Percentiles rank a stretch among this genome's conserved stretches.
Conservation (phyloP, 2,113 vertebrate species). For the Xenopus laevis region DNA sequence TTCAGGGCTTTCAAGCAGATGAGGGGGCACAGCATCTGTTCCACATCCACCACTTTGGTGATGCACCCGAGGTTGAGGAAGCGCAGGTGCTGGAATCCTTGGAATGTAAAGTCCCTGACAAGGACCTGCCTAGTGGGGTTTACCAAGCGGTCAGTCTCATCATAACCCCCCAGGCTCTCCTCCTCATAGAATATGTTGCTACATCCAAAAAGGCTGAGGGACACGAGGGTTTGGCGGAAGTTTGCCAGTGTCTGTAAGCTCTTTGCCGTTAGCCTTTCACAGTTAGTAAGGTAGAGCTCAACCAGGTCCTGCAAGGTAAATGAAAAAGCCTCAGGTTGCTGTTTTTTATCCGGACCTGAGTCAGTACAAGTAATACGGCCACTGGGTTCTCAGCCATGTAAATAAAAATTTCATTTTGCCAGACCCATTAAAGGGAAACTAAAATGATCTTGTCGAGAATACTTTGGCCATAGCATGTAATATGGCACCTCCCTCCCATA, state of each 20-base stretch:
- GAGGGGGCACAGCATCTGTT: constrained; percentile 79
- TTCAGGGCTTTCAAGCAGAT: constrained; percentile 80
- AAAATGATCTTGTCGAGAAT: too few relatives aligned
- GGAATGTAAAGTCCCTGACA: constrained; percentile 88
- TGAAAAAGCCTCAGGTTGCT: not conserved
- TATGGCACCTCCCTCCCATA: too few relatives aligned
- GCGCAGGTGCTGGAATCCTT: constrained; percentile 86
- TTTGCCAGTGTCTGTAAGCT: constrained; percentile 82
- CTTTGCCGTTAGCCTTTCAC: constrained; percentile 85
- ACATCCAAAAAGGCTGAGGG: constrained; percentile 90
- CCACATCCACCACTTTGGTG: constrained; percentile 78
- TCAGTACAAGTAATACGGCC: too few relatives aligned
- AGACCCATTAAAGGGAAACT: too few relatives aligned
- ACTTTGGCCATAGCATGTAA: too few relatives aligned
- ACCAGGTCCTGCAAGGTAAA: constrained; percentile 78
- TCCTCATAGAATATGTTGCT: constrained; percentile 85
- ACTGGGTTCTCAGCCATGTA: too few relatives aligned
- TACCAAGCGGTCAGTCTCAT: constrained; percentile 76
- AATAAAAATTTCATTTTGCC: too few relatives aligned
- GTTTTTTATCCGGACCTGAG: too few relatives aligned
- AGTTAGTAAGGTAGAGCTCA: constrained; percentile 91
- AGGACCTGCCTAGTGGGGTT: constrained; percentile 77
- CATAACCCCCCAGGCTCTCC: constrained; percentile 77
- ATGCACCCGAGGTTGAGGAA: constrained; percentile 88
- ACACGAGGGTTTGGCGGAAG: constrained; percentile 86